phyloP scores from a whole-genome alignment of 2,113 vertebrate species.

The Suricata suricatta region DNA sequence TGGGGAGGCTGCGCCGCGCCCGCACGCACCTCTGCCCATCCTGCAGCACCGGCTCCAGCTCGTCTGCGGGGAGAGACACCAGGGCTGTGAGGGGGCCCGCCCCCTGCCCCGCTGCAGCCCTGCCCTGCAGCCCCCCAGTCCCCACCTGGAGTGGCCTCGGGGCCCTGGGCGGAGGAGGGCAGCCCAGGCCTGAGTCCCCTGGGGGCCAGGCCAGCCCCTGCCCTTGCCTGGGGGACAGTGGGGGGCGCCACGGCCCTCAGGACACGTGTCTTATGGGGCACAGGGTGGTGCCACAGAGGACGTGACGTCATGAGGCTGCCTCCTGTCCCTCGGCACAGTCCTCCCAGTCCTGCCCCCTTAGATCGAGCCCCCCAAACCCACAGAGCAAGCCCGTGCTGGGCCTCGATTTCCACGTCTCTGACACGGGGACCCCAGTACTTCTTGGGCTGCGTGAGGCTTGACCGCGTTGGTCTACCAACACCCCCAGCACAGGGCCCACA shows the following conservation, averaged over 20 bases:
- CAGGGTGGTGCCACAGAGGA: not conserved
- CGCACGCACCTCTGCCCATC: constrained; percentile 83
- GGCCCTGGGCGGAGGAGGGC: rapidly evolving
- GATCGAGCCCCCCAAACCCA: rapidly evolving
- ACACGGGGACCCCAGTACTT: not conserved
- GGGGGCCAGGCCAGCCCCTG: not conserved
- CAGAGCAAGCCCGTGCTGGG: not conserved
- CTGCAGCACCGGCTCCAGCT: constrained; percentile 85
- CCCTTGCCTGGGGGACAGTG: not conserved
- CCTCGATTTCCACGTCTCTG: not conserved
- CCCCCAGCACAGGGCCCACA: not conserved
- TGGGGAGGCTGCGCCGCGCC: constrained; percentile 81
- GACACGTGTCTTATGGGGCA: rapidly evolving
- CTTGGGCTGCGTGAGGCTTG: not conserved
- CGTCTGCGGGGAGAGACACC: constrained; percentile 61
- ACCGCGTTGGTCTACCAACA: no score
- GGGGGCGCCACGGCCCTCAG: not conserved
- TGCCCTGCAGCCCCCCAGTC: not conserved
- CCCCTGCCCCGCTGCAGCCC: no score
- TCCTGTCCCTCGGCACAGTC: rapidly evolving
- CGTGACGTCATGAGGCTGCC: rapidly evolving
- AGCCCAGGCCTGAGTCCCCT: not conserved
- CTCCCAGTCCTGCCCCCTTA: not conserved
- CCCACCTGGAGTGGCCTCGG: not conserved
- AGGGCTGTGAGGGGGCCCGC: not conserved